phyloP scores from a whole-genome alignment of 2,888 invertebrate genomes.

The Lissonota sp. region DNA sequence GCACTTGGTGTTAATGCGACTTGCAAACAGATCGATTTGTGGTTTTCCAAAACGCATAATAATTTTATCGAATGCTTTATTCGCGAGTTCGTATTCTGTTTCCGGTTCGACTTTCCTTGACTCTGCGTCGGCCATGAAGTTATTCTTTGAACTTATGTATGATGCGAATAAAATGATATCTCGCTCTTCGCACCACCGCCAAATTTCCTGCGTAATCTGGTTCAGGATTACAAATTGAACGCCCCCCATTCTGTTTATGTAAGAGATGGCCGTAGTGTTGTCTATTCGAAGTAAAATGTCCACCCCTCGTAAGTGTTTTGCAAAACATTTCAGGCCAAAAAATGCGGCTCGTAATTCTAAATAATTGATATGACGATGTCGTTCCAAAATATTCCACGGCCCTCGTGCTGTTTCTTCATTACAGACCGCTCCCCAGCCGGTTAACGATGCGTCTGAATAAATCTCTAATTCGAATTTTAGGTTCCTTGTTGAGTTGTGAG shows the following conservation, averaged over 20 bases:
- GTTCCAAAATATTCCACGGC: conserved; percentile 1
- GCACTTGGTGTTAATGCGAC: conserved; percentile 34
- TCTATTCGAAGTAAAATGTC: conserved; percentile 56
- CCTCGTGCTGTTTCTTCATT: conserved; percentile 7
- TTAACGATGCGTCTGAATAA: conserved; percentile 17
- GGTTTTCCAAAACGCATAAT: conserved; percentile 7
- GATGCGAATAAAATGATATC: conserved; percentile 40
- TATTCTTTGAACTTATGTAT: conserved; percentile 30
- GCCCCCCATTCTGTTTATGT: conserved; percentile 54
- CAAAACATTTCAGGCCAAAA: conserved; percentile 44
- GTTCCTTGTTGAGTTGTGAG: background rate
- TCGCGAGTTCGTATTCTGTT: conserved; percentile 12
- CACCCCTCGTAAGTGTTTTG: conserved; percentile 15
- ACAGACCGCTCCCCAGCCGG: conserved; percentile 25
- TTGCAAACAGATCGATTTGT: conserved; percentile 28
- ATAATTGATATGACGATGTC: background rate
- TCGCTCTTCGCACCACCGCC: conserved; percentile 35
- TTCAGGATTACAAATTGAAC: conserved; percentile 24
- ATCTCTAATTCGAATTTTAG: conserved; percentile 5
- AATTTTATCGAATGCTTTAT: conserved; percentile 19
- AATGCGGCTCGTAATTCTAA: conserved; percentile 21
- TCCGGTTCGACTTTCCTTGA: conserved; percentile 24
- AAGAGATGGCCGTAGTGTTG: conserved; percentile 57
- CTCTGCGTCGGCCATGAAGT: conserved; percentile 35
- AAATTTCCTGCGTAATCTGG: background rate